These are phyloP conservation scores for Channallabes apus DNA, from an alignment of 2,797 vertebrate genomes.

Conservation along the genomic window DNA sequence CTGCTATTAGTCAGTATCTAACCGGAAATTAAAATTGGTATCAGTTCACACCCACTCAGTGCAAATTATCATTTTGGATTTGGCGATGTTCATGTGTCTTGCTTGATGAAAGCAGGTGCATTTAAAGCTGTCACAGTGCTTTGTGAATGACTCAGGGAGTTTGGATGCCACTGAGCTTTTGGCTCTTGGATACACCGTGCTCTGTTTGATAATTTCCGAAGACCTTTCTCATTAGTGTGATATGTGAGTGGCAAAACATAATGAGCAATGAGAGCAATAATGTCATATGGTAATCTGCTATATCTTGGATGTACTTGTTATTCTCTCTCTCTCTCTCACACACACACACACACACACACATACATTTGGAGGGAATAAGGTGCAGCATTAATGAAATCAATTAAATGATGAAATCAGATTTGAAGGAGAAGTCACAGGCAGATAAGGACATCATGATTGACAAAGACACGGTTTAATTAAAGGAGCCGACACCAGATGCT, in stretches of 20 bases:
- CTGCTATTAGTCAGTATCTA: not conserved
- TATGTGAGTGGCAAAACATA: constrained; percentile 40
- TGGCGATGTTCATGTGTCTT: not conserved
- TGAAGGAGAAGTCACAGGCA: constrained; percentile 40
- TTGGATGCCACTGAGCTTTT: constrained; percentile 19
- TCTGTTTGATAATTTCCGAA: constrained; percentile 52
- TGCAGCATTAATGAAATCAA: constrained; percentile 59
- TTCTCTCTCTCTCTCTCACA: constrained; percentile 16
- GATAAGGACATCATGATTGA: constrained; percentile 56
- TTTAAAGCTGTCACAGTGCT: constrained; percentile 2
- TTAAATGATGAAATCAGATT: constrained; percentile 61
- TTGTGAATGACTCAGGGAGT: constrained; percentile 15
- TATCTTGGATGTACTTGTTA: constrained; percentile 42
- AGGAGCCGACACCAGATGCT: constrained; percentile 18
- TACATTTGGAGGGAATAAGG: constrained; percentile 30
- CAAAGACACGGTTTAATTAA: constrained; percentile 55
- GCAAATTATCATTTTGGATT: constrained; percentile 6
- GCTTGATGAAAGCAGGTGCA: constrained; percentile 21
- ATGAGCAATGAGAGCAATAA: constrained; percentile 60
- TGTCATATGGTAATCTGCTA: constrained; percentile 48
- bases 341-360: no score
- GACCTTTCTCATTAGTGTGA: constrained; percentile 52
- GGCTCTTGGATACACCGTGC: not conserved
- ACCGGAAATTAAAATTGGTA: not conserved
- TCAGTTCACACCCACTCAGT: not conserved